Conservation (phyloP, 2,888 invertebrate genomes). For the Norana najaformis region DNA sequence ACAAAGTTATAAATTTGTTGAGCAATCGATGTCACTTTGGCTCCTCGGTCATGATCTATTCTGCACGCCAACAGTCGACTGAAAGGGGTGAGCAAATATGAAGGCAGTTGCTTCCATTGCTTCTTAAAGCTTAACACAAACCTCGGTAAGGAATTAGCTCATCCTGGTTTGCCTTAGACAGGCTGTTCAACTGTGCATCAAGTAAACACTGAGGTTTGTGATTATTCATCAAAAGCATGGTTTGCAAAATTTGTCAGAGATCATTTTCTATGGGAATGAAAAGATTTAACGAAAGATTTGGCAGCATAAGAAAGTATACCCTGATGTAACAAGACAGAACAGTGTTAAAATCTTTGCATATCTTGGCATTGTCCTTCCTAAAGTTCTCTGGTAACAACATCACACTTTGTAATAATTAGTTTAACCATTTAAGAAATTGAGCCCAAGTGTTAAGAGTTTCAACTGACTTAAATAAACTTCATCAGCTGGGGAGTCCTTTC, state of each 20-base stretch:
- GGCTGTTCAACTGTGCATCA: background rate
- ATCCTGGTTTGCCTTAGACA: background rate
- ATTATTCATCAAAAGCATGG: background rate
- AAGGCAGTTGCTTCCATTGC: background rate
- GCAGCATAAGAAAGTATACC: background rate
- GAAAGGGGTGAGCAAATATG: background rate
- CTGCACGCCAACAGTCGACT: background rate
- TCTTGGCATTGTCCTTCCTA: background rate
- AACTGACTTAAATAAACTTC: background rate
- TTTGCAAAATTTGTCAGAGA: background rate
- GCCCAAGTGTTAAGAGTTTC: background rate
- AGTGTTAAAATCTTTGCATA: background rate
- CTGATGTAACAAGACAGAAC: background rate
- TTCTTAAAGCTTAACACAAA: background rate
- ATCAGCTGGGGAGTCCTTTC: background rate
- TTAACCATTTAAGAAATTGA: background rate
- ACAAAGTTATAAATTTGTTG: background rate
- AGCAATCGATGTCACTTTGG: background rate
- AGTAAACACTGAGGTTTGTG: background rate
- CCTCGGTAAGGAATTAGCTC: background rate
- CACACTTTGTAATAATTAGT: background rate
- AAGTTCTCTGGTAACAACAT: background rate
- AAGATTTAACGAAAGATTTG: background rate
- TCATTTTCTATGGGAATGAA: background rate
- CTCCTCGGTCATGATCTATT: background rate